A percentile compares a stretch with the other conserved stretches of the same genome.
These are phyloP conservation scores for Microtus richardsoni DNA, from an alignment of 2,113 vertebrate genomes.

Conservation along the genomic window DNA sequence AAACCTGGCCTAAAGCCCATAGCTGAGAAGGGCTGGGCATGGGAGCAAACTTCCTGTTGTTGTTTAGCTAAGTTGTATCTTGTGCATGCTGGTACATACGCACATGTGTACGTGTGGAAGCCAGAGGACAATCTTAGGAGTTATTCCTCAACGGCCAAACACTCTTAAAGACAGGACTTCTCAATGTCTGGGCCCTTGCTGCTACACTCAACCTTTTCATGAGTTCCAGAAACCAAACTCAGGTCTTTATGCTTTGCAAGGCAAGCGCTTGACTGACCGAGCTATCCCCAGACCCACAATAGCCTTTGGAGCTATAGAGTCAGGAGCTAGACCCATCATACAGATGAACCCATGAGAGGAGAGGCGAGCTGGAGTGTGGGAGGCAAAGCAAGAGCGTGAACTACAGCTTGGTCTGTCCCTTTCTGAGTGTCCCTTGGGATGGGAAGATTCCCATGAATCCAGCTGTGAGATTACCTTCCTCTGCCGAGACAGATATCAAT, in stretches of 20 bases:
- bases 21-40: background rate
- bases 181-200: background rate
- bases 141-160: too few relatives aligned
- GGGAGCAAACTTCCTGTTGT: background rate
- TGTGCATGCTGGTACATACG: too few relatives aligned
- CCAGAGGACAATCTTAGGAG: background rate
- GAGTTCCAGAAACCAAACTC: background rate
- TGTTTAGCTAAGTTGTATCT: background rate
- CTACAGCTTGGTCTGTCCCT: background rate
- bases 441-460: background rate
- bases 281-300: background rate
- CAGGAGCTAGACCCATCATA: slow-evolving; percentile 5
- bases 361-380: background rate
- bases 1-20: background rate
- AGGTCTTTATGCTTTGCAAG: background rate
- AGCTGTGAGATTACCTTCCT: background rate
- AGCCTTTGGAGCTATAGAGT: background rate
- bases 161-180: background rate
- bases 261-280: background rate
- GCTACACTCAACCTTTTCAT: background rate
- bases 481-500: background rate
- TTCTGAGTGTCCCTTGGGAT: background rate
- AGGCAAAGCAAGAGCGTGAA: slow-evolving; percentile 6
- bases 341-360: background rate
- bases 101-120: background rate